Conservation (phyloP, 2,797 vertebrate species). For the Gila robusta region DNA sequence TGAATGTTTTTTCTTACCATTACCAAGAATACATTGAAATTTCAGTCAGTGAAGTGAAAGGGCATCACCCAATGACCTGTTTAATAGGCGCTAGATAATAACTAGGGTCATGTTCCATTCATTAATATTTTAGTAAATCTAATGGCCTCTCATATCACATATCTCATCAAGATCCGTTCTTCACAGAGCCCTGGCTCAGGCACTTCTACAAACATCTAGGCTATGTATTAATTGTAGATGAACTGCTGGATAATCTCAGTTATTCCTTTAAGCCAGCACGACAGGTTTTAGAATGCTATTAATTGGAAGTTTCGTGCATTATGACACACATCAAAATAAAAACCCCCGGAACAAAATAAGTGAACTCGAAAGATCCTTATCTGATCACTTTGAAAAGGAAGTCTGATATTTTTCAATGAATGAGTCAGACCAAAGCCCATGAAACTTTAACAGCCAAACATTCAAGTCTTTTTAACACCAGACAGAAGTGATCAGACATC, state of each 20-base stretch:
- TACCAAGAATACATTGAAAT: slow-evolving; percentile 27
- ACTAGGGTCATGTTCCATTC: slow-evolving; percentile 65
- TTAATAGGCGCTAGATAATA: slow-evolving; percentile 44
- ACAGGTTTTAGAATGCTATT: background rate
- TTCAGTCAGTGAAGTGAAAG: slow-evolving; percentile 37
- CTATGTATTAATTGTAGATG: background rate
- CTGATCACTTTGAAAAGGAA: slow-evolving; percentile 28
- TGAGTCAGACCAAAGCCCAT: slow-evolving; percentile 23
- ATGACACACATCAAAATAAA: background rate
- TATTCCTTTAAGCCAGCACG: background rate
- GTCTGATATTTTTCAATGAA: slow-evolving; percentile 11
- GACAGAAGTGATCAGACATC: slow-evolving; percentile 31
- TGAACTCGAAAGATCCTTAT: slow-evolving; percentile 13
- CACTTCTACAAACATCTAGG: slow-evolving; percentile 8
- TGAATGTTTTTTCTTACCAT: background rate
- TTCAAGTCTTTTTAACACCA: slow-evolving; percentile 14
- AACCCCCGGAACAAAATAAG: background rate
- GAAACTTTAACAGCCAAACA: slow-evolving; percentile 23
- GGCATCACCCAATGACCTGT: slow-evolving; percentile 26
- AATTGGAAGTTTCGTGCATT: background rate
- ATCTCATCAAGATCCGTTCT: slow-evolving; percentile 55
- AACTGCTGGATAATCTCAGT: background rate
- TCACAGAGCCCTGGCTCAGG: background rate
- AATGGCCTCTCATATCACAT: slow-evolving; percentile 72
- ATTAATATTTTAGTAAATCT: slow-evolving; percentile 80